A percentile compares a stretch with the other conserved stretches of the same genome.
Conservation (phyloP, 2,113 vertebrate species). For the Carlito syrichta region DNA sequence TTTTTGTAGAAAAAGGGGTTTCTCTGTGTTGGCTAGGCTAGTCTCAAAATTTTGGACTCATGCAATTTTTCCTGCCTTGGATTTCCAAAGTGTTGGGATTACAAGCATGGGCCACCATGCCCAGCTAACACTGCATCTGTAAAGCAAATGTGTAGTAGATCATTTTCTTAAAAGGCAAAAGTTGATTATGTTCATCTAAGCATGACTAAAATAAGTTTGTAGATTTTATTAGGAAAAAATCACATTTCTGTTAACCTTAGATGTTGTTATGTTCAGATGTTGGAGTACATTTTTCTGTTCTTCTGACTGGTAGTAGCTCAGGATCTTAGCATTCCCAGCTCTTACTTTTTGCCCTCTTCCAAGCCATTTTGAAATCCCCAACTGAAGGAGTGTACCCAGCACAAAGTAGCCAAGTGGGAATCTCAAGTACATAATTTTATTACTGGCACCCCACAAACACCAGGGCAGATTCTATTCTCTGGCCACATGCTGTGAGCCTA, state of each 20-base stretch:
- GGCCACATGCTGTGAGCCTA: not conserved
- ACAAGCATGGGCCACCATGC: too few species aligned
- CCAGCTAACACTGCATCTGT: not conserved
- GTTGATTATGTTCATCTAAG: not conserved
- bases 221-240: not conserved
- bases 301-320: not conserved
- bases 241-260: not conserved
- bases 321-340: not conserved
- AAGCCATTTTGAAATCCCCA: not conserved
- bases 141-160: not conserved
- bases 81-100: too few species aligned
- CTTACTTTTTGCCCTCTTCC: not conserved
- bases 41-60: too few species aligned
- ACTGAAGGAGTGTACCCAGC: too few species aligned
- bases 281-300: not conserved
- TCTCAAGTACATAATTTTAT: not conserved
- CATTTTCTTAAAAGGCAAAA: not conserved
- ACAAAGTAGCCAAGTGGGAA: not conserved
- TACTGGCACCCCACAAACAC: rapidly evolving
- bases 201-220: not conserved
- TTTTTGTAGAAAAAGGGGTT: too few species aligned
- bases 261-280: too few species aligned
- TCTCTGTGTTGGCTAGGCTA: too few species aligned
- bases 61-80: too few species aligned
- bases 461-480: not conserved